Conservation (phyloP, 2,797 vertebrate genomes). For the Lacerta bilineata region DNA sequence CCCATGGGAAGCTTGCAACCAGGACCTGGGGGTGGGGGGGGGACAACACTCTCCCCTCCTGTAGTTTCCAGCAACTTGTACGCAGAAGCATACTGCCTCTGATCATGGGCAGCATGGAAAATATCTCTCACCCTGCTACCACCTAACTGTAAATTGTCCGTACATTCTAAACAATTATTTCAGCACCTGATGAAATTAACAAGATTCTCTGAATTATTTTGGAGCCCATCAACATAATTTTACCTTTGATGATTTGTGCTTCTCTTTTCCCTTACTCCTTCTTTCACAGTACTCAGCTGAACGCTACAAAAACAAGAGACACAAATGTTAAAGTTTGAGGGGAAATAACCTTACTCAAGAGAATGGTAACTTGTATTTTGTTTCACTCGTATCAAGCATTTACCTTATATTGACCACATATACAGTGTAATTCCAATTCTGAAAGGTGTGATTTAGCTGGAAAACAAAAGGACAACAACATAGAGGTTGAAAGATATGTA, state of each 20-base stretch:
- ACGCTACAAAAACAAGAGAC: slow-evolving; percentile 71
- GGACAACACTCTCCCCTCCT: too few relatives aligned
- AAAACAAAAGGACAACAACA: slow-evolving; percentile 73
- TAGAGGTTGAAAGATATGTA: not conserved
- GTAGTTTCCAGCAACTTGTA: too few relatives aligned
- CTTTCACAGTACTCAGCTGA: slow-evolving; percentile 57
- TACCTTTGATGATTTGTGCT: slow-evolving; percentile 76
- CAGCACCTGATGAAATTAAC: not conserved
- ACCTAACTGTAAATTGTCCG: not conserved
- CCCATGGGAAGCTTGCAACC: too few relatives aligned
- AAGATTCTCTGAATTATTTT: not conserved
- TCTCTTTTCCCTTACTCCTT: slow-evolving; percentile 79
- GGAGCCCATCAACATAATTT: slow-evolving; percentile 4
- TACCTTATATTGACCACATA: slow-evolving; percentile 89
- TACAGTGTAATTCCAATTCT: slow-evolving; percentile 89
- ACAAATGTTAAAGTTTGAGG: slow-evolving; percentile 31
- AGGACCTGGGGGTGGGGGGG: too few relatives aligned
- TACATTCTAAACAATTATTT: not conserved
- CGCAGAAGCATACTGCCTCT: too few relatives aligned
- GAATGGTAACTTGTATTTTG: slow-evolving; percentile 24
- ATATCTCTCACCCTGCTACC: not conserved
- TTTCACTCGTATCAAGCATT: slow-evolving; percentile 51
- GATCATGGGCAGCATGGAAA: not conserved
- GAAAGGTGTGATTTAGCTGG: slow-evolving; percentile 92
- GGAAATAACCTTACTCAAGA: slow-evolving; percentile 18